These are phyloP conservation scores for Chaetogeoica ovagalla DNA, from an alignment of 2,888 invertebrate genomes.

Conservation along the genomic window DNA sequence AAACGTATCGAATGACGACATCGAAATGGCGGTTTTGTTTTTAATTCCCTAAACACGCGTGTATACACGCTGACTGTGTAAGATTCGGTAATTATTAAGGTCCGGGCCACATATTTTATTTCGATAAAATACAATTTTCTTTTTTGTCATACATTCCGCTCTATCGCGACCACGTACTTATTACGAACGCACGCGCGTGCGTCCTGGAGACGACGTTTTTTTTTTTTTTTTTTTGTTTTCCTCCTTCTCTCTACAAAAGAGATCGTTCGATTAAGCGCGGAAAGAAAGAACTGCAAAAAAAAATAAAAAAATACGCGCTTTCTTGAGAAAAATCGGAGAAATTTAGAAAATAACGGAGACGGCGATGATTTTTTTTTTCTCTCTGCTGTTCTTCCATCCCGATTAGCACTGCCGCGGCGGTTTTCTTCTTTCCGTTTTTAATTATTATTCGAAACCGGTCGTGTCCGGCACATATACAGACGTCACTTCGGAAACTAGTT, in stretches of 20 bases:
- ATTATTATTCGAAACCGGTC: conserved; percentile 46
- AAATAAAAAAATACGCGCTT: not conserved
- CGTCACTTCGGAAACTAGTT: conserved; percentile 34
- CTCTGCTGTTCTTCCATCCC: not conserved
- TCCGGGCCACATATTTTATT: no score
- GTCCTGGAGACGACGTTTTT: conserved; percentile 31
- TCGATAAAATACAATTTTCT: no score
- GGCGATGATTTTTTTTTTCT: conserved; percentile 6
- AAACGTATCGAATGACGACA: no score
- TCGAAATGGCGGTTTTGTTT: no score
- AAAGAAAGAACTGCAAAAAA: not conserved
- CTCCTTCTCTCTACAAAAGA: no score
- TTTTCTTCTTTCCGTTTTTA: conserved; percentile 30
- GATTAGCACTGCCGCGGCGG: conserved; percentile 20
- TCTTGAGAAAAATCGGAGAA: conserved; percentile 28
- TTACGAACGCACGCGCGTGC: no score
- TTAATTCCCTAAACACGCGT: no score
- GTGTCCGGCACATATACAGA: not conserved
- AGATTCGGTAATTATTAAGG: no score
- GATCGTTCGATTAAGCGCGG: not conserved
- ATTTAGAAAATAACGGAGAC: conserved; percentile 49
- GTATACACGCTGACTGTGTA: no score
- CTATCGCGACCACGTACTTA: no score
- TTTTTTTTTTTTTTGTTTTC: no score
- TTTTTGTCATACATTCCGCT: no score